These are phyloP conservation scores for Thecocarcelia acutangulata DNA, from an alignment of 2,888 invertebrate genomes.

Conservation along the genomic window DNA sequence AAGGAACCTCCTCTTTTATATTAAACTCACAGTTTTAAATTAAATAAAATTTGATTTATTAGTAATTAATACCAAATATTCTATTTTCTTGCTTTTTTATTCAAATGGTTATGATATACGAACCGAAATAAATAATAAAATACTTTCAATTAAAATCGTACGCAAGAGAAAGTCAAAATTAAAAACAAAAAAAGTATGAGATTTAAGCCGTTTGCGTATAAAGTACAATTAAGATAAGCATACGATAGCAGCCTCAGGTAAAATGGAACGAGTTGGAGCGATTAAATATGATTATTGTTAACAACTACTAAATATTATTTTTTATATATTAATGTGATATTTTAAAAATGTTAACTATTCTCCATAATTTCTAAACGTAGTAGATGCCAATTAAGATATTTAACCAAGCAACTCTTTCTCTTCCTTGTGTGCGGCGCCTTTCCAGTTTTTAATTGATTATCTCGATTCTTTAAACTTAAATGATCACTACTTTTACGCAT, in stretches of 20 bases:
- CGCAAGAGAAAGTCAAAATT: background rate
- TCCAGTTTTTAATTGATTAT: constrained; percentile 15
- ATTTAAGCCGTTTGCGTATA: no score
- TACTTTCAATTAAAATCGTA: no score
- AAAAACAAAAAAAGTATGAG: background rate
- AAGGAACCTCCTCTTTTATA: constrained; percentile 32
- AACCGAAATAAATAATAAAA: no score
- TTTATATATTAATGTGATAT: constrained; percentile 11
- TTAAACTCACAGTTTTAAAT: constrained; percentile 7
- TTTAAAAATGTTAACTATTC: constrained; percentile 62
- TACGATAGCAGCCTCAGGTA: background rate
- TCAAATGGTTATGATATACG: no score
- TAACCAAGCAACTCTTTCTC: constrained; percentile 24
- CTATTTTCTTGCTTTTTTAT: no score
- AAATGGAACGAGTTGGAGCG: constrained; percentile 16
- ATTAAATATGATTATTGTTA: constrained; percentile 28
- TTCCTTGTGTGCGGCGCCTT: constrained; percentile 6
- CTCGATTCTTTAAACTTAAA: constrained; percentile 11
- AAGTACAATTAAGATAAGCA: background rate
- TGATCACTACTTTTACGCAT: background rate
- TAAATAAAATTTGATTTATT: constrained; percentile 27
- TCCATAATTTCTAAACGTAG: constrained; percentile 55
- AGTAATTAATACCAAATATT: constrained; percentile 19
- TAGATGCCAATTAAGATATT: constrained; percentile 60
- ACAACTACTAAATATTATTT: constrained; percentile 36